A percentile compares a stretch with the other conserved stretches of the same genome.
These are phyloP conservation scores for Setipinna tenuifilis DNA, from an alignment of 2,797 vertebrate species.

Conservation along the genomic window DNA sequence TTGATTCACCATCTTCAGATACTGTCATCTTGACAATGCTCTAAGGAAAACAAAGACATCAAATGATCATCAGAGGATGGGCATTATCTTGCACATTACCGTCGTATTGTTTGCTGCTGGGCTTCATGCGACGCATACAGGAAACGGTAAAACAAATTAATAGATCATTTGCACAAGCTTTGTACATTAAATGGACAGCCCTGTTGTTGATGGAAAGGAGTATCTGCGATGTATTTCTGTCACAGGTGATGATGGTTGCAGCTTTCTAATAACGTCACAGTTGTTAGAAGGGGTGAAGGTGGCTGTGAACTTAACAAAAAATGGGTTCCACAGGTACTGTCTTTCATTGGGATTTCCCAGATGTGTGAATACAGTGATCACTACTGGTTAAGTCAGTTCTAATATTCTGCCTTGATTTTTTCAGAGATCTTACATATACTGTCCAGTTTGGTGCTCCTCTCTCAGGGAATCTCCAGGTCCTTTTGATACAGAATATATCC, in stretches of 20 bases:
- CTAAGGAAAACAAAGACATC: too few species aligned
- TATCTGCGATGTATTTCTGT: slow-evolving; percentile 11
- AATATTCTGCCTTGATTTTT: slow-evolving; percentile 45
- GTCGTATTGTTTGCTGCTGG: not conserved
- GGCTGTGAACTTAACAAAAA: slow-evolving; percentile 78
- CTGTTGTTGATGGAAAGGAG: too few species aligned
- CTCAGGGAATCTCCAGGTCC: slow-evolving; percentile 63
- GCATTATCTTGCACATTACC: not conserved
- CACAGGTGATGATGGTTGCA: slow-evolving; percentile 69
- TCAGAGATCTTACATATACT: slow-evolving; percentile 82
- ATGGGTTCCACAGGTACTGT: slow-evolving; percentile 89
- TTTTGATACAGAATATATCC: slow-evolving; percentile 78
- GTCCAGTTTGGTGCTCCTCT: slow-evolving; percentile 68
- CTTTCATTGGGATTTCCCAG: not conserved
- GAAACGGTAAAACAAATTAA: not conserved
- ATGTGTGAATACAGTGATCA: not conserved
- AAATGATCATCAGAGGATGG: not conserved
- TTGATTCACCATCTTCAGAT: too few species aligned
- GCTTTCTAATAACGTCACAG: slow-evolving; percentile 51
- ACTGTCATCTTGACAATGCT: too few species aligned
- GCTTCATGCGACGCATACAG: not conserved
- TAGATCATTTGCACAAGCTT: not conserved
- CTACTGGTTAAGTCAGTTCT: not conserved
- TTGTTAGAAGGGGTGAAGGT: slow-evolving; percentile 66
- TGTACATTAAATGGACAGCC: not conserved